Evolutionary conservation across 2,888 invertebrate genomes (phyloP).

Genomic region (Xylophagus ater): DNA sequence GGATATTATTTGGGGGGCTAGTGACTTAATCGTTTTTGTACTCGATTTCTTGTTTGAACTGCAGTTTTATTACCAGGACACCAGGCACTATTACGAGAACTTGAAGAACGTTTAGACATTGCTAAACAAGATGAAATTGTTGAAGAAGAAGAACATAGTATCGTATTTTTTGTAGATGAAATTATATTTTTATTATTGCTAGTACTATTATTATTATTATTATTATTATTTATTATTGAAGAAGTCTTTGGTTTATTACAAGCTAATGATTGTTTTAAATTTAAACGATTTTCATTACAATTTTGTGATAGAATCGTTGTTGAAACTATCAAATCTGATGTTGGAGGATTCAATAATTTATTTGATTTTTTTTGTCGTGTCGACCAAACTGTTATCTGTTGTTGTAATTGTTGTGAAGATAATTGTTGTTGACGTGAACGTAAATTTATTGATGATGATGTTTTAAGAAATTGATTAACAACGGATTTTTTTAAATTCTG

Average conservation of each 20-base stretch:
- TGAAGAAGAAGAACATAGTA: slow-evolving; percentile 8
- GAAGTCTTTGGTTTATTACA: slow-evolving; percentile 13
- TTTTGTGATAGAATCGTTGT: not conserved
- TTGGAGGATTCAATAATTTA: slow-evolving; percentile 2
- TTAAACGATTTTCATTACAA: slow-evolving; percentile 3
- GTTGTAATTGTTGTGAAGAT: not conserved
- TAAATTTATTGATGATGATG: slow-evolving; percentile 4
- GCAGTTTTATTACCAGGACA: slow-evolving; percentile 19
- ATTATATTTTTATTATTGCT: slow-evolving; percentile 5
- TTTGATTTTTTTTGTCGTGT: slow-evolving; percentile 4
- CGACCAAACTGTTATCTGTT: slow-evolving; percentile 8
- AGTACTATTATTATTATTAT: slow-evolving; percentile 2
- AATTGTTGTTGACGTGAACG: slow-evolving; percentile 5
- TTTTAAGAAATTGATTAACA: slow-evolving; percentile 9
- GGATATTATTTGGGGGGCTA: too few species aligned
- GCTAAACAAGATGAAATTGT: slow-evolving; percentile 9
- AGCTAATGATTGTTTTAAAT: slow-evolving; percentile 9
- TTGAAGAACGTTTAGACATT: slow-evolving; percentile 14
- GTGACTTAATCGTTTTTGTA: slow-evolving; percentile 25
- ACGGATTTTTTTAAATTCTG: slow-evolving; percentile 9
- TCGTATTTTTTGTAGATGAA: slow-evolving; percentile 17
- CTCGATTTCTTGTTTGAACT: slow-evolving; percentile 22
- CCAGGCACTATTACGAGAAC: slow-evolving; percentile 25
- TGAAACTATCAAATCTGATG: not conserved
- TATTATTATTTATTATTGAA: slow-evolving; percentile 1